Base-by-base conservation (phyloP, 2,888 invertebrate genomes). In the Latheticus oryzae region DNA sequence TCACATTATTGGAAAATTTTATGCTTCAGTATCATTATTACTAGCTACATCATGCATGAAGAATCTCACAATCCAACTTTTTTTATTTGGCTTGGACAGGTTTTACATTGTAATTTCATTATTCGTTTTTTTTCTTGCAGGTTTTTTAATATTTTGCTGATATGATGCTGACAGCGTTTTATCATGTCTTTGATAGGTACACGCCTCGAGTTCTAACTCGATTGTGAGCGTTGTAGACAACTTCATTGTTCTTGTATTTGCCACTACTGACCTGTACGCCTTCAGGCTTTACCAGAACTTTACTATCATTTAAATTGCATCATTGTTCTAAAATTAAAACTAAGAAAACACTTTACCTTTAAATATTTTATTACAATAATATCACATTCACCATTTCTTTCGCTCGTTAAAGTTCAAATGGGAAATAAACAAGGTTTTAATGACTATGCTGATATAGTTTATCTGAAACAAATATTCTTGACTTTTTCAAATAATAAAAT, bases 241-340 rank as follows among this genome's bases (percentile, higher is more conserved):
- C 47, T 47, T 47, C 24, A 47, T 47, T 47, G 47, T 47, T 47
- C 47, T 47, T 47, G 15, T 32, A 35, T 15, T 47, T 47, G 24
- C 35, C 35, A 33, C 8, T 35, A 35, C 35, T 33, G 47, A 47
- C 35, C 47, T 24, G 24, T 23, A 23, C 23, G 30, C 19, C 45
- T 45, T 13, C 23, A 35, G 47, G 47, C n/a, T n/a, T n/a, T n/a
- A n/a, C n/a, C n/a, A n/a, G n/a, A n/a, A n/a, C n/a, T n/a, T n/a
- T n/a, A n/a, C n/a, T n/a, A n/a, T n/a, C n/a, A n/a, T n/a, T n/a
- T n/a, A n/a, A n/a, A n/a, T n/a, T n/a, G n/a, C n/a, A n/a, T n/a
- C n/a, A n/a, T n/a, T n/a, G n/a, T n/a, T n/a, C n/a, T n/a, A n/a
- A n/a, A n/a, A n/a, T n/a, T n/a, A n/a, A n/a, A n/a, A n/a, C n/a